Percentiles rank a stretch among this genome's conserved stretches.
Evolutionary conservation across 2,797 vertebrate species (phyloP).

Genomic region (Sebastes oblongus): DNA sequence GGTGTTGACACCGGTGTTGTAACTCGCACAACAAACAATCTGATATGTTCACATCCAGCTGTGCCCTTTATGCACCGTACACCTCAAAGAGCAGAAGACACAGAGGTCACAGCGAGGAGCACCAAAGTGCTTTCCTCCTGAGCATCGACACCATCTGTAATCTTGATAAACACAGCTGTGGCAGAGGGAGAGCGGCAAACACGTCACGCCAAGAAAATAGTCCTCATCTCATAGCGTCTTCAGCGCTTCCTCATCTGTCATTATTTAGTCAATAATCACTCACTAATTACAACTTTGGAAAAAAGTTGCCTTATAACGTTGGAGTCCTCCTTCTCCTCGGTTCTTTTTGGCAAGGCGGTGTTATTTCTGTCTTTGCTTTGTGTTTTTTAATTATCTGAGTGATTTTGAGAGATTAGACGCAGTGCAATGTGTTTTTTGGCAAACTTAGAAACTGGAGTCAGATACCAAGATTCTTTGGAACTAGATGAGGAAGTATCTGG

Average conservation of each 20-base stretch:
- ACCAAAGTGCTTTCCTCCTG: constrained; percentile 22
- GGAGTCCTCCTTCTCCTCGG: constrained; percentile 2
- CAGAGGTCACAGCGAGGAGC: constrained; percentile 2
- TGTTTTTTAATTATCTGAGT: constrained; percentile 43
- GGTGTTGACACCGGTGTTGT: background rate
- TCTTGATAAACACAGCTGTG: constrained; percentile 45
- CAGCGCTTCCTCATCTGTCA: constrained; percentile 49
- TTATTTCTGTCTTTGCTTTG: constrained; percentile 30
- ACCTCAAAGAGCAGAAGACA: background rate
- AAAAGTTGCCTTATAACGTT: constrained; percentile 12
- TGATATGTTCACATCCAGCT: constrained; percentile 2
- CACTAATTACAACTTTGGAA: constrained; percentile 54
- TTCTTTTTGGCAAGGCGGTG: constrained; percentile 16
- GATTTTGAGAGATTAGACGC: constrained; percentile 40
- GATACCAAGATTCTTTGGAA: background rate
- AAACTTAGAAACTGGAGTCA: background rate
- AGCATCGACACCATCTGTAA: constrained; percentile 27
- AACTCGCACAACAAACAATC: background rate
- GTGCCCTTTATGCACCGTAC: background rate
- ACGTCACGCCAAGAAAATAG: constrained; percentile 46
- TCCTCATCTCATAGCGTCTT: constrained; percentile 34
- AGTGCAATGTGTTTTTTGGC: background rate
- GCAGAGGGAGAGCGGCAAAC: constrained; percentile 25
- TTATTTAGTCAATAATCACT: constrained; percentile 67
- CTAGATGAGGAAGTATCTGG: background rate